Conservation (phyloP, 2,888 invertebrate genomes). For the Hoplodrina blanda region DNA sequence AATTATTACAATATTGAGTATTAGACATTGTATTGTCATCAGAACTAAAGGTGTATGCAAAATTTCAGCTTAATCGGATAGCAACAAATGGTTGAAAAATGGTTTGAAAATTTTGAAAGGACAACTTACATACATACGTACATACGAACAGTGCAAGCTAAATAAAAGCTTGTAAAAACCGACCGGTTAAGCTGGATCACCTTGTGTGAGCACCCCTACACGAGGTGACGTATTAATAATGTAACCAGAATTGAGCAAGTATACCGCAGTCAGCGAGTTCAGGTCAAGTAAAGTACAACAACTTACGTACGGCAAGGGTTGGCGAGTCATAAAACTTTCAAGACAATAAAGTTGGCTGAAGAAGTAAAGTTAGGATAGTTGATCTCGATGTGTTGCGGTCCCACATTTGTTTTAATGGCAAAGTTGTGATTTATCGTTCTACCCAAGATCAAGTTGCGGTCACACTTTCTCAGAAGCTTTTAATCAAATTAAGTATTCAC, state of each 20-base stretch:
- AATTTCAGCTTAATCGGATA: no score
- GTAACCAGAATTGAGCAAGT: slow-evolving; percentile 29
- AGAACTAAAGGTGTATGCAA: no score
- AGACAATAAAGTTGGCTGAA: slow-evolving; percentile 81
- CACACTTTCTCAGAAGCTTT: slow-evolving; percentile 79
- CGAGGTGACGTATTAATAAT: slow-evolving; percentile 29
- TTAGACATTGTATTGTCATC: no score
- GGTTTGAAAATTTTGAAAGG: no score
- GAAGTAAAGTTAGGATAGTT: slow-evolving; percentile 81
- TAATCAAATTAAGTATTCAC: slow-evolving; percentile 75
- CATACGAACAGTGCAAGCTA: no score
- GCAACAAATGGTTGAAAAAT: no score
- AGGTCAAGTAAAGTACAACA: slow-evolving; percentile 55
- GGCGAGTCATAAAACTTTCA: slow-evolving; percentile 79
- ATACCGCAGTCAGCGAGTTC: slow-evolving; percentile 35
- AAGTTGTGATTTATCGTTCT: slow-evolving; percentile 86
- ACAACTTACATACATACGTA: no score
- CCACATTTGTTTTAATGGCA: slow-evolving; percentile 81
- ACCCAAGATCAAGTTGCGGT: slow-evolving; percentile 70
- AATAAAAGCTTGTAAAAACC: no score
- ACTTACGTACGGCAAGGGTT: slow-evolving; percentile 72
- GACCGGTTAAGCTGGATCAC: no score
- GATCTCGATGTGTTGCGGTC: slow-evolving; percentile 82
- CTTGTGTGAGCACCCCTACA: no score
- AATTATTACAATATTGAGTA: no score